These are phyloP conservation scores for Junco hyemalis DNA, from an alignment of 2,113 vertebrate genomes.

Conservation along the genomic window DNA sequence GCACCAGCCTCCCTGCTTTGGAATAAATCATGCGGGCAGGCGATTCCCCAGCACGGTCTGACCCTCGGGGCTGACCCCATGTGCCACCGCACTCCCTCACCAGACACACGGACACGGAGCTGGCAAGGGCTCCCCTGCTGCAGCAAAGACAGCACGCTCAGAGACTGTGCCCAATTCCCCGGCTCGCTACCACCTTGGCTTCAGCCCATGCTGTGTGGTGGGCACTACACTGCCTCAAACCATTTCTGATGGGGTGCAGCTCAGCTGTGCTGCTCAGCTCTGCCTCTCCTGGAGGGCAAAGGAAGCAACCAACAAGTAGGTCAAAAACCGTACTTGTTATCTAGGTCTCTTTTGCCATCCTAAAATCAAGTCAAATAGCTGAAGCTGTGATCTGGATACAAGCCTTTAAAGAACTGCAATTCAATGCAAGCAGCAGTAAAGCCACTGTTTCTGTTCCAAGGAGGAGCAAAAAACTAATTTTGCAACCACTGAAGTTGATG, in stretches of 20 bases:
- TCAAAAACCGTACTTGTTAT: rapidly evolving
- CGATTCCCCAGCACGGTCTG: background rate
- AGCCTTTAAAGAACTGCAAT: background rate
- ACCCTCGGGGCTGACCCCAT: background rate
- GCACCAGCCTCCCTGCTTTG: background rate
- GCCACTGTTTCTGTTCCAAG: background rate
- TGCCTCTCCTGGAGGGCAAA: background rate
- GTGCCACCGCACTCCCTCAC: background rate
- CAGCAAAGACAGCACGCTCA: rapidly evolving
- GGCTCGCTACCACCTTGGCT: rapidly evolving
- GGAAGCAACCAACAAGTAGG: background rate
- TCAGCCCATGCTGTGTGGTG: background rate
- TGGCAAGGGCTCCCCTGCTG: background rate
- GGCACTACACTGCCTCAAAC: background rate
- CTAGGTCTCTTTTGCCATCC: background rate
- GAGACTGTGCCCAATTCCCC: background rate
- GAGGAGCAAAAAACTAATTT: background rate
- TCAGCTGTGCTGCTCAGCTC: background rate
- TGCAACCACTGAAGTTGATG: background rate
- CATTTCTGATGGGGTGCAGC: background rate
- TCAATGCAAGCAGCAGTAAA: background rate
- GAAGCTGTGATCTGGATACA: background rate
- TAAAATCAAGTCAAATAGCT: background rate
- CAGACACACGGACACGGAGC: background rate
- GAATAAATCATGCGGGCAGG: background rate